Evolutionary conservation across 2,797 vertebrate species (phyloP).

Genomic region (Etheostoma nigrum): DNA sequence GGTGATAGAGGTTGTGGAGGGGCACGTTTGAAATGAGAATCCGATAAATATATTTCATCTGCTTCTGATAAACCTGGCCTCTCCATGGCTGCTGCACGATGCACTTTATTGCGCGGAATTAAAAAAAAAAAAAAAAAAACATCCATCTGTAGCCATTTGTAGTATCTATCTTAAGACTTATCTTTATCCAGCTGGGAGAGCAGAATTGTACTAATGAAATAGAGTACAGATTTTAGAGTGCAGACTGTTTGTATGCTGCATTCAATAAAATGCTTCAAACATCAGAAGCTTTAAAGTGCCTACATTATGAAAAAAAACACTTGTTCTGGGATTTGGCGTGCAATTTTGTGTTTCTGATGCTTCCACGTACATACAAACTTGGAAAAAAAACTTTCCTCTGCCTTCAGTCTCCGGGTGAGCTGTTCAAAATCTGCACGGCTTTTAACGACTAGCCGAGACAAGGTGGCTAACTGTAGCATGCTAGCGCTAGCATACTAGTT

Average conservation of each 20-base stretch:
- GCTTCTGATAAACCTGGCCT: slow-evolving; percentile 35
- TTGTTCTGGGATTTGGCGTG: too few species aligned
- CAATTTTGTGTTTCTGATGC: too few species aligned
- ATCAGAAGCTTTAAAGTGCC: slow-evolving; percentile 20
- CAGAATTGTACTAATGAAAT: slow-evolving; percentile 45
- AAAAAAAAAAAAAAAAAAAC: slow-evolving; percentile 34
- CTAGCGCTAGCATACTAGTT: too few species aligned
- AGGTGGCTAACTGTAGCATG: too few species aligned
- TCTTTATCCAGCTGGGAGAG: slow-evolving; percentile 22
- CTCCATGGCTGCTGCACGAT: not conserved
- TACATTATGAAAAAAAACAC: too few species aligned
- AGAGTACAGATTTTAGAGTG: slow-evolving; percentile 27
- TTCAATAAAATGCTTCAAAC: slow-evolving; percentile 32
- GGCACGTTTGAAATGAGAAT: slow-evolving; percentile 58
- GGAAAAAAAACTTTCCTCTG: too few species aligned
- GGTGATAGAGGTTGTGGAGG: slow-evolving; percentile 38
- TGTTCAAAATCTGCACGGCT: too few species aligned
- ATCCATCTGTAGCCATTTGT: slow-evolving; percentile 31
- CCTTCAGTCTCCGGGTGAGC: too few species aligned
- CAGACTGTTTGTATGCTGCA: slow-evolving; percentile 30
- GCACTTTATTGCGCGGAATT: slow-evolving; percentile 1
- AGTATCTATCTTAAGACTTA: slow-evolving; percentile 13
- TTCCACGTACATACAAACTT: too few species aligned
- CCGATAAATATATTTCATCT: slow-evolving; percentile 46
- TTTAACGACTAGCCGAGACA: too few species aligned